Evolutionary conservation across 92 coral and sea anemone species (phyloP).

Genomic region (Paramuricea clavata): DNA sequence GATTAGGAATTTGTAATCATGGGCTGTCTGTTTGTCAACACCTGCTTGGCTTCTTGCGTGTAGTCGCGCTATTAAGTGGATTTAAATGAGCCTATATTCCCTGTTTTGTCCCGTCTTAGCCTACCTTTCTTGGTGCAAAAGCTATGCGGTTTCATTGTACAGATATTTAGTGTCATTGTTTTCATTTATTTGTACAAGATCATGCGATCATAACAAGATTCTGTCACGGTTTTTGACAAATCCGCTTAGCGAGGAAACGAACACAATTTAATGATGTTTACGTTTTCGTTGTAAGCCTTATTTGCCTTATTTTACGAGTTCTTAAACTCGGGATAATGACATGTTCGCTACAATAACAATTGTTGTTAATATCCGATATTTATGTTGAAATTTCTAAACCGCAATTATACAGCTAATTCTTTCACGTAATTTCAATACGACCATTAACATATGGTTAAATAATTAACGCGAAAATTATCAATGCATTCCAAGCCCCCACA

Average conservation of each 20-base stretch:
- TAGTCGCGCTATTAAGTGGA: neutral
- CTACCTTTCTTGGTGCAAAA: neutral
- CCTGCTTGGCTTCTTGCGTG: neutral
- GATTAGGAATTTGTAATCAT: slow-evolving; percentile 3
- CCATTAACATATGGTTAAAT: neutral
- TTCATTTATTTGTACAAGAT: neutral
- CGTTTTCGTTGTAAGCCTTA: neutral
- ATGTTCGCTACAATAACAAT: neutral
- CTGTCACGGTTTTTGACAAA: neutral
- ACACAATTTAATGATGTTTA: neutral
- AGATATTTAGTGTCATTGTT: neutral
- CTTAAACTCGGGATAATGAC: neutral
- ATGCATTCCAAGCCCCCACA: neutral
- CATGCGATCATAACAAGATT: neutral
- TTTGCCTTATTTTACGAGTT: neutral
- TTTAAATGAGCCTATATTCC: neutral
- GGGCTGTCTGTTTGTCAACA: neutral
- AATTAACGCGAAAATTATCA: neutral
- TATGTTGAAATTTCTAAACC: neutral
- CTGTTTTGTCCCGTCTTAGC: neutral
- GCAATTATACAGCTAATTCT: neutral
- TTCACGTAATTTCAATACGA: neutral
- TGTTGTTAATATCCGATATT: neutral
- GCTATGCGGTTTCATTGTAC: neutral
- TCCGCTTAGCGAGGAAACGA: neutral